Percentiles rank a stretch among this genome's conserved stretches.
Evolutionary conservation across 1,140 invertebrate genomes (phyloP).

Genomic region (Euwallacea fornicatus): DNA sequence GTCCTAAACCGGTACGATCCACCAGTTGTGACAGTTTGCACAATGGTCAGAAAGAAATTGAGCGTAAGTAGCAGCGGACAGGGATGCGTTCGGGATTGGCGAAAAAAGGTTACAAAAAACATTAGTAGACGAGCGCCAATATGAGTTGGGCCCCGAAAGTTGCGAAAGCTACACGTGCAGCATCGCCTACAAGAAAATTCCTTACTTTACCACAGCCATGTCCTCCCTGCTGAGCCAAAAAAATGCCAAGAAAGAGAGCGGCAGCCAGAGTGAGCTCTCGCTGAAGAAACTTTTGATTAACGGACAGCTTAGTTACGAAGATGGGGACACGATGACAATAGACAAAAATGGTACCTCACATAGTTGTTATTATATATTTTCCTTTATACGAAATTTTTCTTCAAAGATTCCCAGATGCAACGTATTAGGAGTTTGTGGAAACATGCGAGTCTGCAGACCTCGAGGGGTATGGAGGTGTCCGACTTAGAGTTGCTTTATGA

Average conservation of each 20-base stretch:
- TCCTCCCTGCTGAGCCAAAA: conserved; percentile 28
- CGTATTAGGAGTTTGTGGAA: conserved; percentile 48
- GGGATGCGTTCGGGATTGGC: not conserved
- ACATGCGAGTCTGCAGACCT: conserved; percentile 40
- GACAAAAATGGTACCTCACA: too few relatives aligned
- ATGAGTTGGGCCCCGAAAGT: conserved; percentile 5
- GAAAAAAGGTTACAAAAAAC: too few relatives aligned
- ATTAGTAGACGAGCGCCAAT: too few relatives aligned
- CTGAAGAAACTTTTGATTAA: conserved; percentile 16
- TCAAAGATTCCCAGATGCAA: conserved; percentile 42
- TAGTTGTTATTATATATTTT: too few relatives aligned
- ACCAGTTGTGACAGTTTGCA: conserved; percentile 31
- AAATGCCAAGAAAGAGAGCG: not conserved
- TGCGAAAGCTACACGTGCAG: conserved; percentile 20
- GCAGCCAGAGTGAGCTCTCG: not conserved
- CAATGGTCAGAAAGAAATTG: conserved; percentile 34
- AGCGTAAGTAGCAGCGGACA: conserved; percentile 23
- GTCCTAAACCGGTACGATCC: conserved; percentile 14
- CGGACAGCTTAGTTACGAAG: conserved; percentile 11
- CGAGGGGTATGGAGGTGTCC: conserved; percentile 44
- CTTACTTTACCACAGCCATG: conserved; percentile 36
- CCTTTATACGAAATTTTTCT: too few relatives aligned
- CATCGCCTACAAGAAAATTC: conserved; percentile 3
- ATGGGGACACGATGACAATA: too few relatives aligned
- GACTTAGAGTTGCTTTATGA: conserved; percentile 51